A percentile compares a stretch with the other conserved stretches of the same genome.
These are phyloP conservation scores for Caenorhabditis afra DNA, from an alignment of 2,888 invertebrate species.

Conservation along the genomic window DNA sequence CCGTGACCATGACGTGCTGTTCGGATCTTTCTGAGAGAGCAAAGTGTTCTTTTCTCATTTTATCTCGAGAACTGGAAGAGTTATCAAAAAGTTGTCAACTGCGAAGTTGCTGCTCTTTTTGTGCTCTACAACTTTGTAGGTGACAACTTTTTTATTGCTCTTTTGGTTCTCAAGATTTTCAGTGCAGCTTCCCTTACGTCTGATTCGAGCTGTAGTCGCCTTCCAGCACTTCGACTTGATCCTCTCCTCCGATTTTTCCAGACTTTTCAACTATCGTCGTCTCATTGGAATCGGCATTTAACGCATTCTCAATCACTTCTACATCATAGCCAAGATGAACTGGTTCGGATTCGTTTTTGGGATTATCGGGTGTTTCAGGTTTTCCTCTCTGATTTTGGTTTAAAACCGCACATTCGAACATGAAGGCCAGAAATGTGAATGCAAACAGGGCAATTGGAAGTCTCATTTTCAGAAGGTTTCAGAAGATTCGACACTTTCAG, in stretches of 20 bases:
- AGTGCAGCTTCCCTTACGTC: neutral
- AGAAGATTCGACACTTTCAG: no score
- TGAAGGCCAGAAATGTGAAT: no score
- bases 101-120: no score
- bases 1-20: constrained; percentile 1
- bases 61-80: no score
- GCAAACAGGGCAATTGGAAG: no score
- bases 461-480: no score
- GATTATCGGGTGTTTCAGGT: neutral
- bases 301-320: constrained; percentile 1
- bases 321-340: neutral
- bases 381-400: no score
- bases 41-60: neutral
- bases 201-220: neutral
- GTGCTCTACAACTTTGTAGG: no score
- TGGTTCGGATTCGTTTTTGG: neutral
- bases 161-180: neutral
- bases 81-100: no score
- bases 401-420: no score
- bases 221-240: constrained; percentile 6
- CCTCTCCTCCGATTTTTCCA: neutral
- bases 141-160: no score
- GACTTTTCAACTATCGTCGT: neutral
- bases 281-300: neutral
- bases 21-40: neutral